A percentile compares a stretch with the other conserved stretches of the same genome.
These are phyloP conservation scores for Peribatodes rhomboidaria DNA, from an alignment of 2,888 invertebrate genomes.

Conservation along the genomic window DNA sequence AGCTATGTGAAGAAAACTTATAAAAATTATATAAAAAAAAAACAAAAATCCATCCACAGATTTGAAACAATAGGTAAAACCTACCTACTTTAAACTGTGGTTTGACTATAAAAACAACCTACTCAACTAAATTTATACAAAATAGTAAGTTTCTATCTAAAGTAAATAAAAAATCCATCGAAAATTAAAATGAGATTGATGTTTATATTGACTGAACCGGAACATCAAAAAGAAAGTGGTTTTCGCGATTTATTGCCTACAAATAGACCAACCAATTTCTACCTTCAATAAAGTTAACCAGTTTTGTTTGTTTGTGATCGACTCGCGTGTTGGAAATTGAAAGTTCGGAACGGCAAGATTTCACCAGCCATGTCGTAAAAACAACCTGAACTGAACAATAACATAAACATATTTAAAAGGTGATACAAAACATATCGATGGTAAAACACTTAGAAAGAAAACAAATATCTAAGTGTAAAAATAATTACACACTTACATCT, in stretches of 20 bases:
- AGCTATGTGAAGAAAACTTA: not conserved
- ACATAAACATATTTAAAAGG: too few species aligned
- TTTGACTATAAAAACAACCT: not conserved
- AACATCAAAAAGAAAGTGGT: slow-evolving; percentile 41
- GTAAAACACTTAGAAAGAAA: not conserved
- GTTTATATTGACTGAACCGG: slow-evolving; percentile 18
- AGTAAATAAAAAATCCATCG: slow-evolving; percentile 1
- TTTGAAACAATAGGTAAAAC: not conserved
- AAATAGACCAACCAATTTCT: slow-evolving; percentile 25
- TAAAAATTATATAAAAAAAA: not conserved
- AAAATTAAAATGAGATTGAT: slow-evolving; percentile 16
- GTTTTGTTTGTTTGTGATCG: slow-evolving; percentile 26
- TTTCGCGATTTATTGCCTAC: slow-evolving; percentile 33
- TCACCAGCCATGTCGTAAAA: not conserved
- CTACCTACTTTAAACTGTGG: not conserved
- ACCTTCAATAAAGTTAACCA: slow-evolving; percentile 32
- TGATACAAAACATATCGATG: too few species aligned
- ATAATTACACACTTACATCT: not conserved
- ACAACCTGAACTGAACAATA: too few species aligned
- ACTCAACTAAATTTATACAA: not conserved
- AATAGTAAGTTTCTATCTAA: slow-evolving; percentile 5
- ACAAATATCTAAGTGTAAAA: not conserved
- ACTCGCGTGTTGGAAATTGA: slow-evolving; percentile 24
- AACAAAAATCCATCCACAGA: not conserved
- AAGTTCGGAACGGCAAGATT: slow-evolving; percentile 16